Evolutionary conservation across 2,888 invertebrate species (phyloP), one percentile per base, ranked within the genome.

Genomic region (Apoda limacodes): DNA sequence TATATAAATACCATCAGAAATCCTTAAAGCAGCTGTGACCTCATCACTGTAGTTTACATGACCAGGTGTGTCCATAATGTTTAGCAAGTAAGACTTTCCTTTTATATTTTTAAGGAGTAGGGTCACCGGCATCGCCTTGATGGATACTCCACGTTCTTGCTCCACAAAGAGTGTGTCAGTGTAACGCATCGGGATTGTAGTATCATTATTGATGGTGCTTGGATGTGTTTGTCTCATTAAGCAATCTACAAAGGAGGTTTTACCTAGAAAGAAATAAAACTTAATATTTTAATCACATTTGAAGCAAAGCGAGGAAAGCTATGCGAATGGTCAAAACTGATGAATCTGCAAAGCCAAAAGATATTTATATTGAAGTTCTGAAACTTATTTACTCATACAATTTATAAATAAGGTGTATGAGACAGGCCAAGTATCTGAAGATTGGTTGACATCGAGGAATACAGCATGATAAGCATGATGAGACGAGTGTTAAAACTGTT

Each of bases 21-120:
- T 82, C 38, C 99, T 86, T 82, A 97, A 91, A 0, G 98, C 95
- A 3, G 99, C 98, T 1, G 98, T 97, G 3, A 94, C 96, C 78
- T 99, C 99, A 75, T 99, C 99, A 15, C 98, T 98, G 66, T 98
- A 99, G 66, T 99, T 99, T 0, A 99, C 98, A 80, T 99, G 99
- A 1, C 98, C 93, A 0, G 93, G 99, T 0, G 98, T 97, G 58
- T 99, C 99, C 72, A 98, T 95, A 32, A 99, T 87, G 57, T 99
- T 99, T 56, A 99, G 82, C 21, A 99, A 81, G 65, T 90, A 98
- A n/a, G 97, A 98, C 70, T 99, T 99, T 34, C 92, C 91, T 59
- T 94, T 93, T 1, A 95, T 88, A 62, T 98, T 96, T 48, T 94
- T 96, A 39, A 99, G 74, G 1, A 99, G 86, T 2, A 99, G 75